phyloP scores from a whole-genome alignment of 2,113 vertebrate genomes.

The Nerophis ophidion region DNA sequence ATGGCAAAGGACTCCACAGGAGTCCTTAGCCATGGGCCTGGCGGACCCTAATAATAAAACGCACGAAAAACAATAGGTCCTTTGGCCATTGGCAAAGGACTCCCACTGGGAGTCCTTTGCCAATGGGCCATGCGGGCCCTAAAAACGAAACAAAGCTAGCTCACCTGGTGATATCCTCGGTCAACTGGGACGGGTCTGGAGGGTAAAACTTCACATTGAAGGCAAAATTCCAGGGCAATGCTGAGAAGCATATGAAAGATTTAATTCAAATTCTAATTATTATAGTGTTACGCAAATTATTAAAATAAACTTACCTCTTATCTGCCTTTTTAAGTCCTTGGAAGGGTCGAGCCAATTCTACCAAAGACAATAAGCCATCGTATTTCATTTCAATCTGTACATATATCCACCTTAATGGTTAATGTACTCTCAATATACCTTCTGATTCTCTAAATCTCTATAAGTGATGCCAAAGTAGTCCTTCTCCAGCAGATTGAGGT shows the following conservation, averaged over 20 bases:
- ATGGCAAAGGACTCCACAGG: no score
- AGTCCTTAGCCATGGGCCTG: no score
- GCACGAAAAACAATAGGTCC: no score
- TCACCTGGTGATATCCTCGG: constrained; percentile 96
- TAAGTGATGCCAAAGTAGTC: constrained; percentile 93
- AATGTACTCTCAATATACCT: constrained; percentile 71
- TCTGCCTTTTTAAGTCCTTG: constrained; percentile 97
- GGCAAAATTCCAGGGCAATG: constrained; percentile 91
- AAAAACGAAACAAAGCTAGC: not conserved
- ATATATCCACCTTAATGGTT: not conserved
- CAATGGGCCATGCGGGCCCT: no score
- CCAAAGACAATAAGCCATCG: constrained; percentile 41
- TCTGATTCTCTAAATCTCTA: constrained; percentile 91
- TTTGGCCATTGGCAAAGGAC: no score
- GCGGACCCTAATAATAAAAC: no score
- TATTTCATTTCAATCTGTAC: not conserved
- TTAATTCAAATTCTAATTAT: not conserved
- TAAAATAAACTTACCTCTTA: constrained; percentile 81
- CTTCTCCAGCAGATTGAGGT: constrained; percentile 94
- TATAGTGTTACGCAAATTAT: not conserved
- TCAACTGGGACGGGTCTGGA: constrained; percentile 90
- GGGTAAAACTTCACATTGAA: constrained; percentile 99
- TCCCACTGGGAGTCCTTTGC: no score
- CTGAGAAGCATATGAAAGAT: constrained; percentile 58
- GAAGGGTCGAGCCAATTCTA: constrained; percentile 95